A percentile compares a stretch with the other conserved stretches of the same genome.
These are phyloP conservation scores for Cyprinus carpio DNA, from an alignment of 2,113 vertebrate genomes.

Conservation along the genomic window DNA sequence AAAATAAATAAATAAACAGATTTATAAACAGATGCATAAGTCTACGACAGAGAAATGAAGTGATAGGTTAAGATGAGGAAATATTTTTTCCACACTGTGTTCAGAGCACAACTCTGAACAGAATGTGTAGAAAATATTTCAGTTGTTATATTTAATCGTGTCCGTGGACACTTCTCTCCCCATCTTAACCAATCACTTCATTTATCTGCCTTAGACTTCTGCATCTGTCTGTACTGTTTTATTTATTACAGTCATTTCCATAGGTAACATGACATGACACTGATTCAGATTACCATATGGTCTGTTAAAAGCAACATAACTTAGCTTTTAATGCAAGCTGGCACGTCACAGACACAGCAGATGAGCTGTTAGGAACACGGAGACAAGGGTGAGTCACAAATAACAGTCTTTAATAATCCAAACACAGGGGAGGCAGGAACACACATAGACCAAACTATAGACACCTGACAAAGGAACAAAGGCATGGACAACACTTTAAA, in stretches of 20 bases:
- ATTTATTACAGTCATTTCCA: conserved; percentile 41
- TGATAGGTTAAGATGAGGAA: conserved; percentile 27
- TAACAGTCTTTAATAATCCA: too few species aligned
- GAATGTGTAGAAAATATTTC: too few species aligned
- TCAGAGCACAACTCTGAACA: too few species aligned
- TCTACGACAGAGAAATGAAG: conserved; percentile 29
- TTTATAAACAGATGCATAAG: conserved; percentile 17
- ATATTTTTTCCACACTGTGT: too few species aligned
- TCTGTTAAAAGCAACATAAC: conserved; percentile 48
- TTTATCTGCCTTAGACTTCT: conserved; percentile 28
- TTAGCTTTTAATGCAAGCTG: conserved; percentile 49
- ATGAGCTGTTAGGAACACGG: too few species aligned
- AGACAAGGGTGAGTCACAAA: too few species aligned
- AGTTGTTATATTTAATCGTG: background rate
- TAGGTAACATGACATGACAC: conserved; percentile 44
- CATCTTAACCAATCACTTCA: conserved; percentile 29
- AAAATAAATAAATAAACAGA: conserved; percentile 12
- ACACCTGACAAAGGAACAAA: too few species aligned
- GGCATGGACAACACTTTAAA: too few species aligned
- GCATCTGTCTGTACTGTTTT: conserved; percentile 42
- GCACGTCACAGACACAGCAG: conserved; percentile 41
- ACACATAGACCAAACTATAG: too few species aligned
- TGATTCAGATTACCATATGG: conserved; percentile 61
- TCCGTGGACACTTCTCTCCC: background rate
- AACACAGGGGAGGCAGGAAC: too few species aligned